Conservation (phyloP, 2,797 vertebrate genomes). For the Microchirus variegatus region DNA sequence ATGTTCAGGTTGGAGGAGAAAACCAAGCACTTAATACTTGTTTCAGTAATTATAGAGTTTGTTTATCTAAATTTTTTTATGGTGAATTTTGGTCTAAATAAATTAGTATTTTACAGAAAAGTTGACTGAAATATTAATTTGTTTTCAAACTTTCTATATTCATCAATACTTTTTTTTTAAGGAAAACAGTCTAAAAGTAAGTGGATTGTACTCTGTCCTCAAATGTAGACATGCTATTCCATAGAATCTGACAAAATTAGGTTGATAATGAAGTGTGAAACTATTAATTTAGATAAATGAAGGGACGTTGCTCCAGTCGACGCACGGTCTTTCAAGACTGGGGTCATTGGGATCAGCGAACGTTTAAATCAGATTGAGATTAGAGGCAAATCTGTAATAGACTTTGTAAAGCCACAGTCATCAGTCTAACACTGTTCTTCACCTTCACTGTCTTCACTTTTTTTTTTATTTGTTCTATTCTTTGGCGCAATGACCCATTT, state of each 20-base stretch:
- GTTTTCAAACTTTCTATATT: too few species aligned
- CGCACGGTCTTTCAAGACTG: conserved; percentile 1
- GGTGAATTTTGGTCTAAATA: background rate
- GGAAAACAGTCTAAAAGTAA: too few species aligned
- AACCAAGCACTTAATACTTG: background rate
- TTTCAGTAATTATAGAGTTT: too few species aligned
- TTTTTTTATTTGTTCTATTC: conserved; percentile 38
- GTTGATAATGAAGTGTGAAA: background rate
- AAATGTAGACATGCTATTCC: too few species aligned
- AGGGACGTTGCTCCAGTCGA: background rate
- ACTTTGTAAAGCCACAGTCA: conserved; percentile 4
- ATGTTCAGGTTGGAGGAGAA: conserved; percentile 85
- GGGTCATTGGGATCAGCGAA: background rate
- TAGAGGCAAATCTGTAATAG: conserved; percentile 3
- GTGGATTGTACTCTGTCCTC: too few species aligned
- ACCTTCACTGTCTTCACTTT: conserved; percentile 9
- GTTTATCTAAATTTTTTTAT: background rate
- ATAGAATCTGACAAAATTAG: too few species aligned
- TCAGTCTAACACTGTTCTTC: background rate
- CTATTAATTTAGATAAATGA: conserved; percentile 1
- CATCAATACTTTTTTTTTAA: too few species aligned
- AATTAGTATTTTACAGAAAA: too few species aligned
- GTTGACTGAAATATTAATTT: background rate
- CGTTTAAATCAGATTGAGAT: conserved; percentile 3
- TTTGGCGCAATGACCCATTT: conserved; percentile 32